Conservation (phyloP, 37 sponge, comb jelly and placozoan species). For the Ephydatia muelleri region DNA sequence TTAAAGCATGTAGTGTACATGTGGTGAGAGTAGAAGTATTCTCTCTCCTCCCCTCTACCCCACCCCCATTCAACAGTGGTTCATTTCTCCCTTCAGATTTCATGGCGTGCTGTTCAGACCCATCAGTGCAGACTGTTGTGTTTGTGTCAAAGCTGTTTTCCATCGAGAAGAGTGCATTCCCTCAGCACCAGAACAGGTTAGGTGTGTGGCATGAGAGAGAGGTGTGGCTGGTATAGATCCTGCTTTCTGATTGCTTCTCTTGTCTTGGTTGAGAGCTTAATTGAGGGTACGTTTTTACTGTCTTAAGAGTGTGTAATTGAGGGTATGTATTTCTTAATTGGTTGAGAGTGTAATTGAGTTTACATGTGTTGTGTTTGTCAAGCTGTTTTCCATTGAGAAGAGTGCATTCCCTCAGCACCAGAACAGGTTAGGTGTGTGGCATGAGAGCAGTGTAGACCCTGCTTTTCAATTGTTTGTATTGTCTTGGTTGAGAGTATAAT, state of each 20-base stretch:
- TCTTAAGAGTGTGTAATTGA: no score
- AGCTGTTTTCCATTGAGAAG: constrained; percentile 78
- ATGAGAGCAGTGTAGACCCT: neutral
- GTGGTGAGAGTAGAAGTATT: neutral
- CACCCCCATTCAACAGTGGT: neutral
- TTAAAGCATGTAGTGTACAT: no score
- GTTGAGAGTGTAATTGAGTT: no score
- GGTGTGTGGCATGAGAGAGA: neutral
- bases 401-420: constrained; percentile 62
- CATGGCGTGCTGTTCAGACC: constrained; percentile 51
- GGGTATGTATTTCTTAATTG: no score
- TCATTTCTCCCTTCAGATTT: constrained; percentile 55
- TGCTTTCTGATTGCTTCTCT: no score
- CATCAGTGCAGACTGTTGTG: constrained; percentile 65
- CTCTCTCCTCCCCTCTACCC: neutral
- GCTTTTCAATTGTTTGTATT: no score
- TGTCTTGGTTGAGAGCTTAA: no score
- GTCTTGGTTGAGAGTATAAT: no score
- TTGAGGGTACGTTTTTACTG: no score
- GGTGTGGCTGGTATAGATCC: neutral
- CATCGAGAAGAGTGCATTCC: constrained; percentile 44
- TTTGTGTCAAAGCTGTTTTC: constrained; percentile 94
- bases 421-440: constrained; percentile 50
- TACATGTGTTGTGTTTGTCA: constrained; percentile 87
- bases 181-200: constrained; percentile 76